These are phyloP conservation scores for Dermolepida albohirtum DNA, from an alignment of 2,888 invertebrate genomes.

Conservation along the genomic window DNA sequence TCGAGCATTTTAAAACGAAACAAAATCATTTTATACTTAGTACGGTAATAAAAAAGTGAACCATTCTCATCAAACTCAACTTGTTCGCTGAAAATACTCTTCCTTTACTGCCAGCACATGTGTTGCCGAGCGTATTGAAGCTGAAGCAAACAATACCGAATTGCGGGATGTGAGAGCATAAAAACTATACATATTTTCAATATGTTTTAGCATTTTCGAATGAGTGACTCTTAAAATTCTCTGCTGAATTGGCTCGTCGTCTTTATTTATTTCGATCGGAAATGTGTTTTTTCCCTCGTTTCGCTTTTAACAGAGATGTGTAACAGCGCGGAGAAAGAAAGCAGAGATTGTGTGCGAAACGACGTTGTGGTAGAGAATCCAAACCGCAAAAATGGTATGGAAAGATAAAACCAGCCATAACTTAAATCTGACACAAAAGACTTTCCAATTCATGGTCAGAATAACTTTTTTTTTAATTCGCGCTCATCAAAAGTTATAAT, in stretches of 20 bases:
- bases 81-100: constrained; percentile 20
- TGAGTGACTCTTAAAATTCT: constrained; percentile 16
- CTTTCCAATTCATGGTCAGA: neutral
- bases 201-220: constrained; percentile 1
- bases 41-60: constrained; percentile 26
- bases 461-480: constrained; percentile 12
- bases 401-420: constrained; percentile 14
- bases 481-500: constrained; percentile 3
- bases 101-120: constrained; percentile 24
- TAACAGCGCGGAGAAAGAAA: neutral
- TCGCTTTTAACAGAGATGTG: constrained; percentile 5
- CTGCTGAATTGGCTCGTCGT: constrained; percentile 3
- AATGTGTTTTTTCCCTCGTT: constrained; percentile 13
- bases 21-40: constrained; percentile 28
- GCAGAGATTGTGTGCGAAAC: constrained; percentile 6
- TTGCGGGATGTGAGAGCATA: neutral
- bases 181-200: constrained; percentile 23
- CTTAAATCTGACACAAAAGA: constrained; percentile 17
- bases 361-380: constrained; percentile 3
- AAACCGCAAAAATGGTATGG: constrained; percentile 8
- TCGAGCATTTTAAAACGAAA: constrained; percentile 25
- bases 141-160: neutral
- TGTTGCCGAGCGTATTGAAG: constrained; percentile 13
- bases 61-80: constrained; percentile 24
- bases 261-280: constrained; percentile 9